Evolutionary conservation across 2,888 invertebrate genomes (phyloP).

Genomic region (Dynastes tityus): DNA sequence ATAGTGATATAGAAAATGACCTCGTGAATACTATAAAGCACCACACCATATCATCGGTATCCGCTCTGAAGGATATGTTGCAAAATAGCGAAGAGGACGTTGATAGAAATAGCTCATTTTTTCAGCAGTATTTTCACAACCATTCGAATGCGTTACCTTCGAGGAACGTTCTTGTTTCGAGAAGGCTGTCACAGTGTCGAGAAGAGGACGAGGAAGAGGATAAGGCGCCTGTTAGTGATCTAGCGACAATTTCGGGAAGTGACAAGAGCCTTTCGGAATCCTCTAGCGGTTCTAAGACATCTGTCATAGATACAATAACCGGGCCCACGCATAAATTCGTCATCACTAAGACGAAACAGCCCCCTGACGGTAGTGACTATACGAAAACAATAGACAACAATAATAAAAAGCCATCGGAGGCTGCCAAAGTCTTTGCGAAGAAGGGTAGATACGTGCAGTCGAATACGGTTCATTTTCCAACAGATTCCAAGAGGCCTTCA

Average conservation of each 20-base stretch:
- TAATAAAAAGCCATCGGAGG: slow-evolving; percentile 69
- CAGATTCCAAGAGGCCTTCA: slow-evolving; percentile 76
- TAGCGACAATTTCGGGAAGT: slow-evolving; percentile 68
- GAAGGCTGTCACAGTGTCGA: slow-evolving; percentile 85
- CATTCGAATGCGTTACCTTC: slow-evolving; percentile 82
- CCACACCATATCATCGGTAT: slow-evolving; percentile 80
- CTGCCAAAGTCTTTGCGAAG: slow-evolving; percentile 71
- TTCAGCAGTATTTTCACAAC: slow-evolving; percentile 83
- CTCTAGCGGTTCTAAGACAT: slow-evolving; percentile 68
- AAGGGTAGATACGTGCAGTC: slow-evolving; percentile 74
- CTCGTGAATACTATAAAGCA: slow-evolving; percentile 79
- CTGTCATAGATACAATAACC: slow-evolving; percentile 68
- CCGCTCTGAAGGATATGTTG: slow-evolving; percentile 80
- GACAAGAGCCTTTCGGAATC: slow-evolving; percentile 69
- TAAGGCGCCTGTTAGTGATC: slow-evolving; percentile 64
- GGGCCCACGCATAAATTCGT: slow-evolving; percentile 74
- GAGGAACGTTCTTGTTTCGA: slow-evolving; percentile 74
- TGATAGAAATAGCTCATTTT: slow-evolving; percentile 76
- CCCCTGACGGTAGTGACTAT: slow-evolving; percentile 34
- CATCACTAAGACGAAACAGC: slow-evolving; percentile 71
- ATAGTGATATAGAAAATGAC: slow-evolving; percentile 76
- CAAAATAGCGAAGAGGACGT: slow-evolving; percentile 73
- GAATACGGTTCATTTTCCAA: slow-evolving; percentile 81
- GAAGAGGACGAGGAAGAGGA: slow-evolving; percentile 88
- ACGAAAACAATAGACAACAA: slow-evolving; percentile 29